These are phyloP conservation scores for Trinorchestia longiramus DNA, from an alignment of 1,140 invertebrate species.

Conservation along the genomic window DNA sequence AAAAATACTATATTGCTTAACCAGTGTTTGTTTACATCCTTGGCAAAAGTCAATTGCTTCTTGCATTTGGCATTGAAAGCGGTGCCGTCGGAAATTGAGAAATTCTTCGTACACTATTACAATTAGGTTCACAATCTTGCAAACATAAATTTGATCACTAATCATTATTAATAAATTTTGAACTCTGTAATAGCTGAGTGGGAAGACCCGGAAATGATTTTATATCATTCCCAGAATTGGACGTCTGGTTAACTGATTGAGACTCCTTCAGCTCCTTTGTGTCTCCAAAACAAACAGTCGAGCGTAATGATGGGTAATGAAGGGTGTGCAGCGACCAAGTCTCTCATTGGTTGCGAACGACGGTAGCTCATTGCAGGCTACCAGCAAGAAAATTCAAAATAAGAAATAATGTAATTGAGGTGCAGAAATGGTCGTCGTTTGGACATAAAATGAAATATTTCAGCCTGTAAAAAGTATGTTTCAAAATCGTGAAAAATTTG, in stretches of 20 bases:
- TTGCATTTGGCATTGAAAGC: background rate
- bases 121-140: background rate
- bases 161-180: background rate
- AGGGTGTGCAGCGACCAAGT: background rate
- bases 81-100: background rate
- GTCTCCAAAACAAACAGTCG: conserved; percentile 1
- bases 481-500: background rate
- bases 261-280: background rate
- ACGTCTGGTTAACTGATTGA: background rate
- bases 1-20: background rate
- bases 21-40: background rate
- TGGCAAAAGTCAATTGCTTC: background rate
- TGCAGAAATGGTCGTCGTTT: background rate
- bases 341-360: background rate
- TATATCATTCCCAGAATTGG: background rate
- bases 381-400: background rate
- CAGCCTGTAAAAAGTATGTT: background rate
- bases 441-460: background rate
- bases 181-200: background rate
- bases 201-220: conserved; percentile 3
- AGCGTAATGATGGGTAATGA: background rate
- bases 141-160: background rate
- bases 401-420: background rate
- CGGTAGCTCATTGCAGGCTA: background rate
- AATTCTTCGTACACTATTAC: background rate